Conservation (phyloP, 1,140 invertebrate species). For the Solenopsis fugax region DNA sequence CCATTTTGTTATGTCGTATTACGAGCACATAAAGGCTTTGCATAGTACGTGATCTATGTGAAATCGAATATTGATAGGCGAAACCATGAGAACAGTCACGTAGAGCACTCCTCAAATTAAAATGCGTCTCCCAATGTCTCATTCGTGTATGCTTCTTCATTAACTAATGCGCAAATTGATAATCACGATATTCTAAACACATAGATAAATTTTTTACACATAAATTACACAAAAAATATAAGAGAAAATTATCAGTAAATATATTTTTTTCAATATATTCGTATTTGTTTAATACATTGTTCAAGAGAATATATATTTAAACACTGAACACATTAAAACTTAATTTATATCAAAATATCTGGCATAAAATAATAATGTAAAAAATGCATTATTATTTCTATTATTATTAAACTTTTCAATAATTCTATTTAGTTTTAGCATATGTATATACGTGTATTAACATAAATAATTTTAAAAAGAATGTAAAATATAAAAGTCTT, state of each 20-base stretch:
- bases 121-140: conserved; percentile 64
- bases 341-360: neutral
- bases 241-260: neutral
- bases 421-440: no score
- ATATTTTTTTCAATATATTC: neutral
- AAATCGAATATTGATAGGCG: conserved; percentile 16
- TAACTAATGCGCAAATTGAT: conserved; percentile 17
- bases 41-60: conserved; percentile 14
- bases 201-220: neutral
- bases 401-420: no score
- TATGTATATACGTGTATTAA: neutral
- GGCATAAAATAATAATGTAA: neutral
- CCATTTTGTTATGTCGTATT: conserved; percentile 9
- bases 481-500: neutral
- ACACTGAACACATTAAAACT: no score
- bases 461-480: neutral
- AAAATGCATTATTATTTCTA: no score
- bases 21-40: conserved; percentile 30
- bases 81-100: conserved; percentile 66
- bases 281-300: neutral
- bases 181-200: neutral
- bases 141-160: conserved; percentile 24
- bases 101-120: conserved; percentile 58
- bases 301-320: no score
- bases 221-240: neutral